Evolutionary conservation across 2,113 vertebrate genomes (phyloP).

Genomic region (Eublepharis macularius): DNA sequence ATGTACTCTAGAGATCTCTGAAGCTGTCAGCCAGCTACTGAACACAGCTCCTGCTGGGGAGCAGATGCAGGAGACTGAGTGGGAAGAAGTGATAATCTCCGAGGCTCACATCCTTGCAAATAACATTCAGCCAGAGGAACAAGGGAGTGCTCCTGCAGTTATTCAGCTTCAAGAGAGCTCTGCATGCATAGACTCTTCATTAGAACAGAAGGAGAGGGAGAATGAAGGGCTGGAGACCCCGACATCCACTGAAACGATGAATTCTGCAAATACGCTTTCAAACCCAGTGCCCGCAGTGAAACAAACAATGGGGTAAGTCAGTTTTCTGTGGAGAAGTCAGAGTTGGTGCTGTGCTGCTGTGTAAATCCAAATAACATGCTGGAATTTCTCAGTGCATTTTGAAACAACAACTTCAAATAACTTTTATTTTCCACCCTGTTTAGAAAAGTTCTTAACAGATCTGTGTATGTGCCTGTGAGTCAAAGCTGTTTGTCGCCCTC

Average conservation of each 20-base stretch:
- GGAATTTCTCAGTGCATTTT: constrained; percentile 23
- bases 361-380: constrained; percentile 10
- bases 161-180: constrained; percentile 44
- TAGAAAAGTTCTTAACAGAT: not conserved
- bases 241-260: constrained; percentile 32
- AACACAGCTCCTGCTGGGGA: constrained; percentile 62
- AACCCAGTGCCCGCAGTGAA: constrained; percentile 57
- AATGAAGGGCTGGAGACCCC: constrained; percentile 45
- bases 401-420: not conserved
- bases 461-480: not conserved
- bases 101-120: constrained; percentile 69
- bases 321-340: not conserved
- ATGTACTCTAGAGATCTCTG: constrained; percentile 67
- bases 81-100: constrained; percentile 79
- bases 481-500: not conserved
- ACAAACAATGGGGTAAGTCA: constrained; percentile 71
- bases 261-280: constrained; percentile 17
- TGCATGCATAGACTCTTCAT: constrained; percentile 40
- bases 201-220: constrained; percentile 63
- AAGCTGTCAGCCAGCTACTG: constrained; percentile 79
- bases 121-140: constrained; percentile 50
- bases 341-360: not conserved
- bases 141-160: constrained; percentile 25
- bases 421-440: constrained; percentile 29
- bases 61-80: constrained; percentile 68